Percentiles rank a stretch among this genome's conserved stretches.
Evolutionary conservation across 37 sponge, comb jelly and placozoan genomes (phyloP).

Genomic region (Crambe crambe): DNA sequence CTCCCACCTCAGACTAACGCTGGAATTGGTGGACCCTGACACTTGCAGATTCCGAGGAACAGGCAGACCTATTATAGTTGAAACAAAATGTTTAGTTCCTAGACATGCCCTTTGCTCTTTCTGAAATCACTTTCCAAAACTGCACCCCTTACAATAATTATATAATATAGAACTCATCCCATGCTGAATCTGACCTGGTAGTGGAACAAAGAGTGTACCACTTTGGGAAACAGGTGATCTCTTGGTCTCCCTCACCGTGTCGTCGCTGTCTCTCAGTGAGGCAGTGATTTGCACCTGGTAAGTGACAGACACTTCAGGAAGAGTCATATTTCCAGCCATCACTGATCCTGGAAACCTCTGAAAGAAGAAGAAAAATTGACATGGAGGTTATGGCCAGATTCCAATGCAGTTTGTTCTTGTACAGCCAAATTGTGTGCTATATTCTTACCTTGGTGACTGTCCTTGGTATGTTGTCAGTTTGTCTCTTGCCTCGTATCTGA

Average conservation of each 20-base stretch:
- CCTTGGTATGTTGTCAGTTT: not conserved
- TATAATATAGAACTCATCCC: too few species aligned
- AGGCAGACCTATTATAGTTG: not conserved
- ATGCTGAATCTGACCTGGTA: slow-evolving; percentile 25
- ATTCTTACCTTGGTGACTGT: slow-evolving; percentile 9
- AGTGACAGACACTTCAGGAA: not conserved
- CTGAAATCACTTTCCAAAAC: too few species aligned
- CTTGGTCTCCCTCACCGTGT: slow-evolving; percentile 3
- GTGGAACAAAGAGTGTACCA: slow-evolving; percentile 20
- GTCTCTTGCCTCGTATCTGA: not conserved
- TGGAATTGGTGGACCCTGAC: not conserved
- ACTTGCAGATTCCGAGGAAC: not conserved
- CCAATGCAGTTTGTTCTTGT: too few species aligned
- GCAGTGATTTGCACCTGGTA: slow-evolving; percentile 36
- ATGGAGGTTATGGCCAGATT: too few species aligned
- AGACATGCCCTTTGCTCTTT: not conserved
- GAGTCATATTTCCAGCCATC: too few species aligned
- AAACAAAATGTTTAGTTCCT: not conserved
- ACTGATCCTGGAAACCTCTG: not conserved
- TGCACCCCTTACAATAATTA: too few species aligned
- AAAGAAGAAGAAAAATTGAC: not conserved
- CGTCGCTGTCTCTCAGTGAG: not conserved
- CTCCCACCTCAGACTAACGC: slow-evolving; percentile 3
- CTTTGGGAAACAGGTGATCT: slow-evolving; percentile 5
- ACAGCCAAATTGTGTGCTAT: too few species aligned